Conservation (phyloP, 2,797 vertebrate species). For the Pangasius djambal region DNA sequence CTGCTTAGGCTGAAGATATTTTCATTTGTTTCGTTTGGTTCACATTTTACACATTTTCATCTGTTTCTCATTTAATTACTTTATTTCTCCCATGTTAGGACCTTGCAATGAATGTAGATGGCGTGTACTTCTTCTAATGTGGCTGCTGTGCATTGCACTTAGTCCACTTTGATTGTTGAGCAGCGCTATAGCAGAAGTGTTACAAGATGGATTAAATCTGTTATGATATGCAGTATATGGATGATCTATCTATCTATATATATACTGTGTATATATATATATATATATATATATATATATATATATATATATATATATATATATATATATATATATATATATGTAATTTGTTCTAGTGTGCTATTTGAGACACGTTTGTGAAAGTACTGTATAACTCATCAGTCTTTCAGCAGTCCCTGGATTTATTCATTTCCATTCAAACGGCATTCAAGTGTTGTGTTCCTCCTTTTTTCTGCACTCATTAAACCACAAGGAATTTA, state of each 20-base stretch:
- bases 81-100: background rate
- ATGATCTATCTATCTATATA: background rate
- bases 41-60: background rate
- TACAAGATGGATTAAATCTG: background rate
- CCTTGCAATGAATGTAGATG: background rate
- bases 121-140: background rate
- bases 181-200: background rate
- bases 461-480: constrained; percentile 57
- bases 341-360: background rate
- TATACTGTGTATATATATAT: background rate
- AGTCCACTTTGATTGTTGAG: background rate
- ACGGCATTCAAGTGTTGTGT: constrained; percentile 45
- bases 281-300: too few species aligned
- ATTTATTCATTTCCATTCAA: constrained; percentile 60
- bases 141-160: background rate
- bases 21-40: background rate
- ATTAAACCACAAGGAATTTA: constrained; percentile 59
- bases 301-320: background rate
- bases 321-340: too few species aligned
- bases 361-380: background rate
- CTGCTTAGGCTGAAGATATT: background rate
- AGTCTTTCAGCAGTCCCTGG: constrained; percentile 50
- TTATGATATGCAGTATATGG: too few species aligned
- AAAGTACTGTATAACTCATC: constrained; percentile 32
- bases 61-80: background rate